Base-by-base conservation (phyloP, 2,113 vertebrate genomes). In the Scortum barcoo region DNA sequence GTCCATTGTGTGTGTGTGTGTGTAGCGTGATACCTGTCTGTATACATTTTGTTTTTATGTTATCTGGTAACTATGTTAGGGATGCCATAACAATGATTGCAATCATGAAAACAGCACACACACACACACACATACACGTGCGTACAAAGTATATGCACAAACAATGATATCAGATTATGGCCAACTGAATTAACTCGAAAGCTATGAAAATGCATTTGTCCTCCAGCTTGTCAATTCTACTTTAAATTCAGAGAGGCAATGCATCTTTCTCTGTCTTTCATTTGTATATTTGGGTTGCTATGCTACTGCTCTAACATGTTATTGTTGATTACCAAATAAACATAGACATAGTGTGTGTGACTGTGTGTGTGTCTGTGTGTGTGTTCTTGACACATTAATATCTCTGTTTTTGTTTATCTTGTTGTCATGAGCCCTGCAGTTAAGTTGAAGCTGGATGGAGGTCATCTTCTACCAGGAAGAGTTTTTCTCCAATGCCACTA, bases 401-500 rank as follows among this genome's bases (percentile, higher is more conserved):
- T 19, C 8, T 30, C 63, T 91, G 80, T 80, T 87, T 87, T 67
- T 91, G 91, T 92, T 92, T 88, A 85, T 85, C 65, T 58, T 78
- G 92, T 93, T 90, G 91, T 90, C 91, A 93, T 90, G 90, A 88
- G 75, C 76, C 74, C 85, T 77, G 65, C 75, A 40, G 56, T 56
- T 54, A 86, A 76, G 70, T 26, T 74, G 72, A 81, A 71, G 46
- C 22, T 26, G 54, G 80, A 82, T 28, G 57, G 72, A 81, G 82
- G 78, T 81, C 85, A 81, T 73, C 60, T 26, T 82, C 26, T 62
- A 66, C 62, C 51, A 70, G 68, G 54, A 33, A 79, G 71, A 57
- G 33, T 30, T 85, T 51, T 66, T 5, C 42, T 53, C 26, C 28
- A 22, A 68, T 14, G 28, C 48, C 71, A 62, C 67, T 62, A 51